A percentile compares a stretch with the other conserved stretches of the same genome.
These are phyloP conservation scores for Lucilia sericata DNA, from an alignment of 1,140 invertebrate genomes.

Conservation along the genomic window DNA sequence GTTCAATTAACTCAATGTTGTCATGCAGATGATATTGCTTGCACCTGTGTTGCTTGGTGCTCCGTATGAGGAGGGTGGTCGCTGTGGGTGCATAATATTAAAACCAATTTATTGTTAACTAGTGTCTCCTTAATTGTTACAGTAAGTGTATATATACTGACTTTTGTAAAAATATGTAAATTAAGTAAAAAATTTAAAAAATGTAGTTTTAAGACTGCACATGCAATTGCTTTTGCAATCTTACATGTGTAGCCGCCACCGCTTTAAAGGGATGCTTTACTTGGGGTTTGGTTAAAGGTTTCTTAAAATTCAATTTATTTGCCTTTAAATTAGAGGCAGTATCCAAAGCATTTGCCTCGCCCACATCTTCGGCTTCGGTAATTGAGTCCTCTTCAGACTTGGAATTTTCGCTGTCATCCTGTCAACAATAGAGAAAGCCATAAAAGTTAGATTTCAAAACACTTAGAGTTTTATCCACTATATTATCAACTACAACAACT, in stretches of 20 bases:
- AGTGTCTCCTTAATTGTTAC: background rate
- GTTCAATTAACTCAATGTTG: background rate
- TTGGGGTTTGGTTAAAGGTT: slow-evolving; percentile 38
- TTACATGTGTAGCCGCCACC: slow-evolving; percentile 62
- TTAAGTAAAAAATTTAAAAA: too few species aligned
- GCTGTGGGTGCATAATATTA: slow-evolving; percentile 5
- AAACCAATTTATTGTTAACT: background rate
- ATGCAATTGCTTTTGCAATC: slow-evolving; percentile 63
- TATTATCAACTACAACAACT: too few species aligned
- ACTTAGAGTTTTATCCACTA: too few species aligned
- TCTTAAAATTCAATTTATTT: slow-evolving; percentile 39
- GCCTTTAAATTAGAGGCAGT: slow-evolving; percentile 23
- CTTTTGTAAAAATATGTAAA: slow-evolving; percentile 24
- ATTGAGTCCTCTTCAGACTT: slow-evolving; percentile 49
- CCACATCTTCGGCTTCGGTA: slow-evolving; percentile 57
- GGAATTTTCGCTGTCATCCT: slow-evolving; percentile 41
- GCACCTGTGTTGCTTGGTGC: slow-evolving; percentile 27
- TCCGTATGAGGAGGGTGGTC: background rate
- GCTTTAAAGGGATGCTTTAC: slow-evolving; percentile 64
- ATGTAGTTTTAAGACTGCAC: slow-evolving; percentile 54
- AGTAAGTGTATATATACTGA: slow-evolving; percentile 20
- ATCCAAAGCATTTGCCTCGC: slow-evolving; percentile 41
- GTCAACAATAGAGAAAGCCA: background rate
- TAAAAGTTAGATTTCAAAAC: background rate
- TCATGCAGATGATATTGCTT: background rate